Evolutionary conservation across 37 sponge, comb jelly and placozoan species (phyloP).

Genomic region (Chondrilla cf. caribensis): DNA sequence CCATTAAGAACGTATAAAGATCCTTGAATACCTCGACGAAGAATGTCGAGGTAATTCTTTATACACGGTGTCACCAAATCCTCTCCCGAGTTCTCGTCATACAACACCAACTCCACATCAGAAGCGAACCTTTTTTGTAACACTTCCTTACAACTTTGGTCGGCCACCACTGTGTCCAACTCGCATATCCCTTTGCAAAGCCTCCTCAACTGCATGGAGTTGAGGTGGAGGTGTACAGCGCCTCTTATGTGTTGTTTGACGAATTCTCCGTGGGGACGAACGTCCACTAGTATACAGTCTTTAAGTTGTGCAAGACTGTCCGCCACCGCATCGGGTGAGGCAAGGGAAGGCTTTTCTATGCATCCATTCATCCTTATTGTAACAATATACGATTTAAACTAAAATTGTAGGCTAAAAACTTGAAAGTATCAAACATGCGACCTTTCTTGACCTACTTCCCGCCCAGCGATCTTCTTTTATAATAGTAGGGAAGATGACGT

Average conservation of each 20-base stretch:
- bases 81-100: not conserved
- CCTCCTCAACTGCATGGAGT: constrained; percentile 45
- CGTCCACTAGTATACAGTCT: constrained; percentile 44
- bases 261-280: constrained; percentile 41
- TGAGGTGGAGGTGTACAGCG: constrained; percentile 50
- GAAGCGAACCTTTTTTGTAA: not conserved
- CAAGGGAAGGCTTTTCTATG: not conserved
- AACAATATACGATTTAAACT: too few species aligned
- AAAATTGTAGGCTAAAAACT: too few species aligned
- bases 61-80: not conserved
- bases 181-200: constrained; percentile 44
- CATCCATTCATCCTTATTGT: not conserved
- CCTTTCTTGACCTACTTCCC: too few species aligned
- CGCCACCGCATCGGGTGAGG: not conserved
- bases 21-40: not conserved
- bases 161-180: constrained; percentile 34
- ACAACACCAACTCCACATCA: not conserved
- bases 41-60: not conserved
- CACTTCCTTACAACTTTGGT: constrained; percentile 4
- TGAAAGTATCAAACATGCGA: too few species aligned
- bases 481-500: too few species aligned
- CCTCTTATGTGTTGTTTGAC: constrained; percentile 32
- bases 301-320: not conserved
- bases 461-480: too few species aligned
- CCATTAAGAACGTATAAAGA: not conserved